Base-by-base conservation (phyloP, 2,113 vertebrate genomes). In the Ammospiza nelsoni region DNA sequence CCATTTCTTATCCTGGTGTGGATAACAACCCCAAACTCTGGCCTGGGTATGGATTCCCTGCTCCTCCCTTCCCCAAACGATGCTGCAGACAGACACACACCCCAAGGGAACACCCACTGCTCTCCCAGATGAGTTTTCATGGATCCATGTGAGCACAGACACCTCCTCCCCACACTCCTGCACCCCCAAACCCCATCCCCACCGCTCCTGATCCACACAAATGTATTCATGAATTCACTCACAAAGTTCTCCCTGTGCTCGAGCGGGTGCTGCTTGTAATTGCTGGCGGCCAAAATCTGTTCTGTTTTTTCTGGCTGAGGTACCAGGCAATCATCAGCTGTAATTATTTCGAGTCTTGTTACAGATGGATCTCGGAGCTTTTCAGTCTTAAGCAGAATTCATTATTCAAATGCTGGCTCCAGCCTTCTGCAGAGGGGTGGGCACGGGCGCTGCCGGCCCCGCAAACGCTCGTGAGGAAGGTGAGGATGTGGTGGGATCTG, bases 341-440 rank as follows among this genome's bases (percentile, higher is more conserved):
- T 97, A 98, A 98, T 98, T 98, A 98, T 98, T 98, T 98, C 87
- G 87, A 97, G 97, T 97, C 98, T 98, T 97, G 97, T 98, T 98
- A 98, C 98, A 98, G 98, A 98, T 98, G 98, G 98, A 98, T 97
- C 97, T 97, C 96, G 28, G 66, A 98, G 97, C 97, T 98, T 98
- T 97, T 97, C 97, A 94, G 97, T 97, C 97, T 98, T 97, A 96
- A 98, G 86, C 95, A 92, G 97, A 98, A 98, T 98, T 97, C 97
- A 97, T 98, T 97, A 98, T 98, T 97, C 97, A 98, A 97, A 98
- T 98, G 89, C 88, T 10, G 58, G 92, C 95, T 97, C 96, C 93
- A 96, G 94, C 92, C 95, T 95, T 96, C 87, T 91, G 96, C 51
- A 8, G 41, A 0, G 29, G 93, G 93, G 94, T 94, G 67, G 74